phyloP scores from a whole-genome alignment of 2,113 vertebrate genomes.

The Tachysurus fulvidraco region DNA sequence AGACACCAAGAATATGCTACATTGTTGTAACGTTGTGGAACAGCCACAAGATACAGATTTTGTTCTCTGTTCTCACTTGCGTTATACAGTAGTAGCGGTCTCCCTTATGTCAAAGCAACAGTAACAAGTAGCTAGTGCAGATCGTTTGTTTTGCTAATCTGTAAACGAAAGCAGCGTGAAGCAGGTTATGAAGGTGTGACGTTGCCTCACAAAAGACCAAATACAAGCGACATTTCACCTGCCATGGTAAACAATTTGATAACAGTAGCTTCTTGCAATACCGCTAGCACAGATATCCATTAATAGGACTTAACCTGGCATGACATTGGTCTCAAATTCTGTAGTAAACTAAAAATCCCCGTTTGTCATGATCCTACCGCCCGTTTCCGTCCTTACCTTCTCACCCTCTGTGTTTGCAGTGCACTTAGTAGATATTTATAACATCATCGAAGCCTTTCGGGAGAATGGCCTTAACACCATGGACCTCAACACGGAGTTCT shows the following conservation, averaged over 20 bases:
- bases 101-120: too few relatives aligned
- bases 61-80: background rate
- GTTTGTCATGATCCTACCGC: too few relatives aligned
- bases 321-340: background rate
- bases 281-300: background rate
- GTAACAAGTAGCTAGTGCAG: too few relatives aligned
- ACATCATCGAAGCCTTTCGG: slow-evolving; percentile 92
- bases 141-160: too few relatives aligned
- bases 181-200: too few relatives aligned
- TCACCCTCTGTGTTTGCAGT: slow-evolving; percentile 71
- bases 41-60: background rate
- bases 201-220: too few relatives aligned
- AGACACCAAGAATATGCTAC: background rate
- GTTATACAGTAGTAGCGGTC: background rate
- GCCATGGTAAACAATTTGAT: background rate
- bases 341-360: background rate
- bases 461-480: slow-evolving; percentile 91
- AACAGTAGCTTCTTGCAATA: background rate
- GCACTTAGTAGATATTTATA: slow-evolving; percentile 98
- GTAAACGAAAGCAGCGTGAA: too few relatives aligned
- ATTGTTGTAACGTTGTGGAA: background rate
- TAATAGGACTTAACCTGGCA: background rate
- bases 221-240: background rate
- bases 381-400: background rate
- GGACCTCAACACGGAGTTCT: slow-evolving; percentile 86